phyloP scores from a whole-genome alignment of 2,113 vertebrate species.

The Larimichthys crocea region DNA sequence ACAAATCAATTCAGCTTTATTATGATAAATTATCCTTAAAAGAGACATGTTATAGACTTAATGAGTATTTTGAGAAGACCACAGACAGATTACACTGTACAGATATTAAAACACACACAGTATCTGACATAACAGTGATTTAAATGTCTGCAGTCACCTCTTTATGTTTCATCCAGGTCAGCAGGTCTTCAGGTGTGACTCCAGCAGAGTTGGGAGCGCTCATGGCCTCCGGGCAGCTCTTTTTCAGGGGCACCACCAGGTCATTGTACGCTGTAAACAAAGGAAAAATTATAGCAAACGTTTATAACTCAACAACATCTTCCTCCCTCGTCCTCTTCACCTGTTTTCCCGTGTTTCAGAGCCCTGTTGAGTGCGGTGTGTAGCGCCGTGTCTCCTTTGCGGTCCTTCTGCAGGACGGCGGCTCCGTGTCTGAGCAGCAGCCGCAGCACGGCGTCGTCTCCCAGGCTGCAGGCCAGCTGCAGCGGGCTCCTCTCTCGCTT shows the following conservation, averaged over 20 bases:
- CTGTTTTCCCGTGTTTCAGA: slow-evolving; percentile 77
- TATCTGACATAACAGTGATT: background rate
- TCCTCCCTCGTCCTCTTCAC: slow-evolving; percentile 25
- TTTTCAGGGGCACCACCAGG: slow-evolving; percentile 85
- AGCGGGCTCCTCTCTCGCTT: slow-evolving; percentile 80
- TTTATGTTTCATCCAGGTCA: slow-evolving; percentile 71
- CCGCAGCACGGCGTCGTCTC: slow-evolving; percentile 81
- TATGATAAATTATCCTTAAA: background rate
- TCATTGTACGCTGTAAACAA: slow-evolving; percentile 82
- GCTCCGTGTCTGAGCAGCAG: slow-evolving; percentile 86
- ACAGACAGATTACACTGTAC: background rate
- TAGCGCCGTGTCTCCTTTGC: slow-evolving; percentile 84
- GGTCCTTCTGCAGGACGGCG: slow-evolving; percentile 82
- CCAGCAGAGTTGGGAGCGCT: slow-evolving; percentile 83
- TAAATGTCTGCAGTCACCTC: slow-evolving; percentile 62
- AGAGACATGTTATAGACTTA: background rate
- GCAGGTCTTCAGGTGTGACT: slow-evolving; percentile 86
- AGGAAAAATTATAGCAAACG: background rate
- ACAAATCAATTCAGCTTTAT: background rate
- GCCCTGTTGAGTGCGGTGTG: slow-evolving; percentile 84
- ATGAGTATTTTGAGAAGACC: background rate
- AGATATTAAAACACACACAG: background rate
- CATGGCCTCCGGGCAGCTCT: slow-evolving; percentile 84
- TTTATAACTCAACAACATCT: background rate
- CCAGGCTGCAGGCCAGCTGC: slow-evolving; percentile 83